phyloP scores from a whole-genome alignment of 2,113 vertebrate species.

The Xiphias gladius region DNA sequence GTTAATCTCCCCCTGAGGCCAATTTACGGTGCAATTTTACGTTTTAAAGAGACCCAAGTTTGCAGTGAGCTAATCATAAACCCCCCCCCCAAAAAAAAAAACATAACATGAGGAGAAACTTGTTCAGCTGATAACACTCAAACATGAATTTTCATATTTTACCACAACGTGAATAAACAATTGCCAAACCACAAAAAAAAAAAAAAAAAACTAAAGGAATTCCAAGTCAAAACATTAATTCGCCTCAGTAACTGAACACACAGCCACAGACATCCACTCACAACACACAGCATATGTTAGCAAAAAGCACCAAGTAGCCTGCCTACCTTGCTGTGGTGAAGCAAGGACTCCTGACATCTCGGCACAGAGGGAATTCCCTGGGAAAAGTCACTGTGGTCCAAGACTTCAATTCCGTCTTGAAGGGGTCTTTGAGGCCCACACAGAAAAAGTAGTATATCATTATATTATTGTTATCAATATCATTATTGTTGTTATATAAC shows the following conservation, averaged over 20 bases:
- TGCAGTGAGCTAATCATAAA: not conserved
- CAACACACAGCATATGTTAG: not conserved
- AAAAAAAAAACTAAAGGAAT: too few relatives aligned
- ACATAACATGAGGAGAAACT: not conserved
- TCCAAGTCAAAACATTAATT: not conserved
- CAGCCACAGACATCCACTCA: too few relatives aligned
- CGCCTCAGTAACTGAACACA: not conserved
- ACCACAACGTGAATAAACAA: not conserved
- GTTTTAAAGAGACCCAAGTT: not conserved
- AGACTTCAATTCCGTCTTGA: not conserved
- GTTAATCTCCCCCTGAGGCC: not conserved
- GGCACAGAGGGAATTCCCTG: too few relatives aligned
- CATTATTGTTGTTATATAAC: too few relatives aligned
- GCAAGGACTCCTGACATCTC: too few relatives aligned
- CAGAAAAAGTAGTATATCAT: not conserved
- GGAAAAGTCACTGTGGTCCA: too few relatives aligned
- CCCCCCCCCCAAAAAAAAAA: not conserved
- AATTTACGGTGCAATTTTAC: not conserved
- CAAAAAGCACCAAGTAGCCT: not conserved
- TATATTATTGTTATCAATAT: too few relatives aligned
- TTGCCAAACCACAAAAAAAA: not conserved
- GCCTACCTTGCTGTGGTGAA: not conserved
- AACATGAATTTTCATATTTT: not conserved
- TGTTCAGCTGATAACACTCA: not conserved
- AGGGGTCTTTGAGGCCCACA: not conserved